Conservation (phyloP, 2,113 vertebrate species). For the Aegithalos caudatus region DNA sequence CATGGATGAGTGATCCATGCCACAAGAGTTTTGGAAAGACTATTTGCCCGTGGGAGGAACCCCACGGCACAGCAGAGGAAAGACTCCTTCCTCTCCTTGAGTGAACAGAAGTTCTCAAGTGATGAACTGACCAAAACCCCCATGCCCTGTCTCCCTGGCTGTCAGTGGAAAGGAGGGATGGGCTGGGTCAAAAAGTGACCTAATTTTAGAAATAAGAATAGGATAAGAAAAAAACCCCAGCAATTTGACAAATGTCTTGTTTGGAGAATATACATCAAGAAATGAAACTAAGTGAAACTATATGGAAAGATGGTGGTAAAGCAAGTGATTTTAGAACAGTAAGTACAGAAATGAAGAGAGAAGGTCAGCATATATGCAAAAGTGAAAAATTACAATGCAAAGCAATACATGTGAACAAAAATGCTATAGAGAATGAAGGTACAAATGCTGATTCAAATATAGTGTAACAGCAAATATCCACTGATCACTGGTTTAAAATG, state of each 20-base stretch:
- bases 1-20: fast-evolving
- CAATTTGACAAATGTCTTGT: not conserved
- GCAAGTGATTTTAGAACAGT: not conserved
- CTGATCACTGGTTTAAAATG: not conserved
- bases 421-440: not conserved
- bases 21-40: not conserved
- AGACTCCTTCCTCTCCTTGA: not conserved
- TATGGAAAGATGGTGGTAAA: not conserved
- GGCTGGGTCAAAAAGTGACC: not conserved
- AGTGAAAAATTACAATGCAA: not conserved
- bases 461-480: not conserved
- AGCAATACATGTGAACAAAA: not conserved
- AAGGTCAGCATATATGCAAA: not conserved
- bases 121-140: not conserved
- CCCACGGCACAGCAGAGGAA: not conserved
- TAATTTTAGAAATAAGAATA: not conserved
- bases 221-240: not conserved
- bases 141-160: fast-evolving
- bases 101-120: not conserved
- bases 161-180: not conserved
- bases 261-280: not conserved
- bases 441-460: not conserved
- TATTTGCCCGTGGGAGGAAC: not conserved
- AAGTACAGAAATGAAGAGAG: not conserved
- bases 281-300: not conserved